phyloP scores from a whole-genome alignment of 1,140 invertebrate species.

The Drosophila micromelanica region DNA sequence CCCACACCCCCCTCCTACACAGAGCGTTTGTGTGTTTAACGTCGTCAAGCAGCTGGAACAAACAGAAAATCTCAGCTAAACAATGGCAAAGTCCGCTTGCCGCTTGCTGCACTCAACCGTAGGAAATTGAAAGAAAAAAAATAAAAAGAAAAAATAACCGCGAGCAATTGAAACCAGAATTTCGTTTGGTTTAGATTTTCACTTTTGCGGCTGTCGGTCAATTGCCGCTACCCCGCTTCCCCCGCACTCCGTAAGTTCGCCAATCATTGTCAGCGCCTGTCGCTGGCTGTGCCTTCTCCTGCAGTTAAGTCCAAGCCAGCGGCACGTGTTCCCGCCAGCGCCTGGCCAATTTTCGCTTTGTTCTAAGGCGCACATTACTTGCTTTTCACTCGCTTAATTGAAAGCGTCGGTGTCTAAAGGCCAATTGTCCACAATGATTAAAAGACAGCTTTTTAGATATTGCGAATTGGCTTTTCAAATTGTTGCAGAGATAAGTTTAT shows the following conservation, averaged over 20 bases:
- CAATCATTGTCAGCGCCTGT: conserved; percentile 23
- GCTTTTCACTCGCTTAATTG: conserved; percentile 69
- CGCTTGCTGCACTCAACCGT: conserved; percentile 42
- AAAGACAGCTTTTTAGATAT: conserved; percentile 19
- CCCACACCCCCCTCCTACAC: not conserved
- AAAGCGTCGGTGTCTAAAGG: conserved; percentile 25
- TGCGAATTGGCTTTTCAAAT: conserved; percentile 20
- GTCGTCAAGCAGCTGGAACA: conserved; percentile 77
- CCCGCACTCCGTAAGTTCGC: not conserved
- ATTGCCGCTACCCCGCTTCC: not conserved
- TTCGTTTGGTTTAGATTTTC: conserved; percentile 79
- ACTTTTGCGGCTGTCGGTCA: conserved; percentile 72
- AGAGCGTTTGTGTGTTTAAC: conserved; percentile 51
- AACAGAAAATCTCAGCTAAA: conserved; percentile 60
- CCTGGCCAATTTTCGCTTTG: conserved; percentile 55
- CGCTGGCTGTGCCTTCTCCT: conserved; percentile 1
- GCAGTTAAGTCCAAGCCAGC: conserved; percentile 10
- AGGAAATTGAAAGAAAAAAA: conserved; percentile 30
- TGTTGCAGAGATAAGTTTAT: conserved; percentile 5
- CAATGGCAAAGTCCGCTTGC: conserved; percentile 66
- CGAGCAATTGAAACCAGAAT: conserved; percentile 82
- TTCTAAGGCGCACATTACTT: conserved; percentile 59
- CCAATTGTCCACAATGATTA: conserved; percentile 64
- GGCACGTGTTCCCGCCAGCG: conserved; percentile 33
- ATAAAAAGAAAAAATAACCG: conserved; percentile 54